Base-by-base conservation (phyloP, 2,888 invertebrate genomes). In the Caenorhabditis angaria region DNA sequence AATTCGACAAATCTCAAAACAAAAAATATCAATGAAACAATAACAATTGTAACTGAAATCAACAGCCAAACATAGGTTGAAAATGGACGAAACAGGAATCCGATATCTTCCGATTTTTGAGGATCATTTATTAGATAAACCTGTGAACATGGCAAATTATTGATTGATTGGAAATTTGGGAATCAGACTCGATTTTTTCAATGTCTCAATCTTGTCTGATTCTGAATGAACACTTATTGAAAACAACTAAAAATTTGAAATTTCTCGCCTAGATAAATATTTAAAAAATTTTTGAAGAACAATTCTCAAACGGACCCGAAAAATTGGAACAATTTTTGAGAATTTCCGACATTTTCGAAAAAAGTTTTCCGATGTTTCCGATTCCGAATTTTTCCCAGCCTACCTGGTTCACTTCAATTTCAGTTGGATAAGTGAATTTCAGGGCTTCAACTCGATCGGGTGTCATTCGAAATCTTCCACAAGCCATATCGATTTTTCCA, bases 401-500 rank as follows among this genome's bases (percentile, higher is more conserved):
- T 8, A 61, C 61, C 24, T 73, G 73, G 29, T 65, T 69, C n/a
- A 73, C 73, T 50, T 73, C 69, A 41, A 69, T 61, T 56, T 65
- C 69, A 2, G 69, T 69, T 20, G 73, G 73, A 50, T 73, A 73
- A n/a, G 69, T 73, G 57, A 73, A 73, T 0, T 51, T 69, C 47
- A 73, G 47, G 20, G 61, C 55, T 25, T 55, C 56, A 4, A 60
- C 63, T 24, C 73, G 68, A 27, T 73, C 69, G 20, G 73, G 28
- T 14, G 73, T 73, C 73, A 73, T 73, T 59, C 73, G 62, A 54
- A 73, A 73, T 10, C 68, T 20, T 4, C 73, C 73, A 41, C 73
- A 73, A 3, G 69, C 69, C 73, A 73, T 73, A 41, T 73, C 73
- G 20, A 73, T 28, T 5, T 32, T 48, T 20, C 73, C 73, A 18